Conservation (phyloP, 2,888 invertebrate species). For the Fabriciana adippe region DNA sequence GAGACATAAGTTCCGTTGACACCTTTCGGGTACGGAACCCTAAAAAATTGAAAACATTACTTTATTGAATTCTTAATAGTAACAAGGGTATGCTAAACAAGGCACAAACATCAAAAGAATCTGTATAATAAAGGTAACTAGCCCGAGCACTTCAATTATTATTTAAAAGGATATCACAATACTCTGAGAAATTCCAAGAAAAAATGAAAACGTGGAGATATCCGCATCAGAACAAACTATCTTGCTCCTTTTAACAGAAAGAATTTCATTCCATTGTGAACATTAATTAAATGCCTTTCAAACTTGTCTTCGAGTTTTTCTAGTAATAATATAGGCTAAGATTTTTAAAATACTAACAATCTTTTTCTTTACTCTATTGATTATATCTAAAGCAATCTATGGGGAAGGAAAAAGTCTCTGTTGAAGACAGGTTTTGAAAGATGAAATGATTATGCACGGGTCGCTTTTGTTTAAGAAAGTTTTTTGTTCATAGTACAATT, state of each 20-base stretch:
- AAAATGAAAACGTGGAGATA: conserved; percentile 39
- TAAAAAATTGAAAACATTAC: not conserved
- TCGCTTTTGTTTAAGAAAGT: conserved; percentile 1
- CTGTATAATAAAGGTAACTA: conserved; percentile 38
- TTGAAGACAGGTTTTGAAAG: not conserved
- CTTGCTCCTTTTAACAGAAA: conserved; percentile 49
- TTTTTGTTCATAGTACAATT: too few relatives aligned
- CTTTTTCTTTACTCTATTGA: conserved; percentile 3
- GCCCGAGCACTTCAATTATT: conserved; percentile 53
- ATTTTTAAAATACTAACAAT: conserved; percentile 7
- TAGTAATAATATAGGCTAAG: conserved; percentile 6
- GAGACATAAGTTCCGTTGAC: too few relatives aligned
- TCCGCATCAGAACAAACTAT: conserved; percentile 52
- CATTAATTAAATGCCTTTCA: conserved; percentile 61
- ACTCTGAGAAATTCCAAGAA: conserved; percentile 36
- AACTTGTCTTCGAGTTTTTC: conserved; percentile 38
- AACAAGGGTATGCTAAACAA: conserved; percentile 6
- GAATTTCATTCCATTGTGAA: conserved; percentile 55
- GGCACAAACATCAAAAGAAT: conserved; percentile 17
- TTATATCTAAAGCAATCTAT: conserved; percentile 13
- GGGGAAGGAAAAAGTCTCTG: not conserved
- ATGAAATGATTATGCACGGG: not conserved
- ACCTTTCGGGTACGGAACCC: too few relatives aligned
- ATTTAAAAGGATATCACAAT: conserved; percentile 39
- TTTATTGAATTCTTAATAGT: conserved; percentile 4